Conservation (phyloP, 2,888 invertebrate species). For the Polydrusus pterygomalis region DNA sequence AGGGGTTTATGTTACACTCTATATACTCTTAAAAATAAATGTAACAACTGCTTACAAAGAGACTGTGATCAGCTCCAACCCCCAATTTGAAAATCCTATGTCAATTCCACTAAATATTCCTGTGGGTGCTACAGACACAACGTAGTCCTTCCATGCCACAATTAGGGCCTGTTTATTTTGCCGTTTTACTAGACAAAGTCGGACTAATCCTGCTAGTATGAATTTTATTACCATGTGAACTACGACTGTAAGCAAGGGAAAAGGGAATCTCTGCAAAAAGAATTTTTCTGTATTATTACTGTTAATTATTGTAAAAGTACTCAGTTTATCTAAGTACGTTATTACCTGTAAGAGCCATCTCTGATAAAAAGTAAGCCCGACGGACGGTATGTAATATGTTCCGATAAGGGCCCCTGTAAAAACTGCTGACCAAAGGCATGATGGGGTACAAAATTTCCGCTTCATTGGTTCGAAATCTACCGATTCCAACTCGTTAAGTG, state of each 20-base stretch:
- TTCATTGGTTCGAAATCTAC: conserved; percentile 65
- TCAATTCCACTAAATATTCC: conserved; percentile 97
- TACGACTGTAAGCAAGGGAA: conserved; percentile 91
- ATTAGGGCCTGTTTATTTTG: conserved; percentile 78
- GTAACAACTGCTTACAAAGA: conserved; percentile 80
- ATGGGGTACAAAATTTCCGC: conserved; percentile 65
- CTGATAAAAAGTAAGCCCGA: conserved; percentile 97
- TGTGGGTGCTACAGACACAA: conserved; percentile 87
- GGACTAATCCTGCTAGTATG: conserved; percentile 82
- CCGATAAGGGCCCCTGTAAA: conserved; percentile 77
- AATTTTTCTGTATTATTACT: too few relatives aligned
- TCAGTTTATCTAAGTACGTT: too few relatives aligned
- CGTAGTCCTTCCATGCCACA: conserved; percentile 84
- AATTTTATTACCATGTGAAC: conserved; percentile 95
- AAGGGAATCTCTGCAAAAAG: conserved; percentile 84
- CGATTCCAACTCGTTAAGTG: conserved; percentile 60
- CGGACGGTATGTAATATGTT: conserved; percentile 92
- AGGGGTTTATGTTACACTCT: too few relatives aligned
- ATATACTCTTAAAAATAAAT: too few relatives aligned
- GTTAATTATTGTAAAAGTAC: too few relatives aligned
- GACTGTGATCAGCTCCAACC: conserved; percentile 94
- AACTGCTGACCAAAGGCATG: conserved; percentile 69
- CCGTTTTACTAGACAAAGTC: conserved; percentile 76
- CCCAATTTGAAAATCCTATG: conserved; percentile 99
- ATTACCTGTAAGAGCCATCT: conserved; percentile 91